Percentiles rank a stretch among this genome's conserved stretches.
These are phyloP conservation scores for Macrobrachium nipponense DNA, from an alignment of 1,140 invertebrate species.

Conservation along the genomic window DNA sequence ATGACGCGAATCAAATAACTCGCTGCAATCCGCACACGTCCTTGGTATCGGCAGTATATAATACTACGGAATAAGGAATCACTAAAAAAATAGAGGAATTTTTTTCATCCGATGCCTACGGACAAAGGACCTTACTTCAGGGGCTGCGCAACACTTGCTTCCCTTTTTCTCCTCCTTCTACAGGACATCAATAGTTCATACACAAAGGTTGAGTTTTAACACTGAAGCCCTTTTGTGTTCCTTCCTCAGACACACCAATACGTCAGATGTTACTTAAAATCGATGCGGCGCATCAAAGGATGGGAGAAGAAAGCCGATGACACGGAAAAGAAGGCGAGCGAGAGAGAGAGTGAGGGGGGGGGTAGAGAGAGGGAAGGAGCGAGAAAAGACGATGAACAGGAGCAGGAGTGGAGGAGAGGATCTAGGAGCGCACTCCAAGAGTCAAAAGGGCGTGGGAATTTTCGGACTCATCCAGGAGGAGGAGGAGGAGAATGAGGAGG, in stretches of 20 bases:
- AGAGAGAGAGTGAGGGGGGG: not conserved
- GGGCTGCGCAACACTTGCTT: no score
- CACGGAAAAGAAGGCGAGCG: not conserved
- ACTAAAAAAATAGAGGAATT: no score
- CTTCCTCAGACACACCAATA: not conserved
- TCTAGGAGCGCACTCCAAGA: not conserved
- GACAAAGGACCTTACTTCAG: no score
- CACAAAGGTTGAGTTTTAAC: no score
- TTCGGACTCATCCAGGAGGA: no score
- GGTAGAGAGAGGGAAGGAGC: not conserved
- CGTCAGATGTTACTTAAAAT: not conserved
- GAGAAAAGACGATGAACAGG: not conserved
- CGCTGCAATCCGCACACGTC: no score
- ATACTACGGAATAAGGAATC: no score
- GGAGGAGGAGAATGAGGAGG: not conserved
- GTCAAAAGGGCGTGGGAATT: not conserved
- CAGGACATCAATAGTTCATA: no score
- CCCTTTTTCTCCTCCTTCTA: no score
- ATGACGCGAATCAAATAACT: no score
- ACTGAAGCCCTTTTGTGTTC: not conserved
- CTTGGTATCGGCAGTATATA: no score
- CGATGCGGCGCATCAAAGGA: not conserved
- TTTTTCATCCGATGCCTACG: no score
- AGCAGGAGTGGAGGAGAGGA: not conserved
- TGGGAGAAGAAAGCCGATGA: conserved; percentile 4